Conservation (phyloP, 2,797 vertebrate species). For the Argya squamiceps region DNA sequence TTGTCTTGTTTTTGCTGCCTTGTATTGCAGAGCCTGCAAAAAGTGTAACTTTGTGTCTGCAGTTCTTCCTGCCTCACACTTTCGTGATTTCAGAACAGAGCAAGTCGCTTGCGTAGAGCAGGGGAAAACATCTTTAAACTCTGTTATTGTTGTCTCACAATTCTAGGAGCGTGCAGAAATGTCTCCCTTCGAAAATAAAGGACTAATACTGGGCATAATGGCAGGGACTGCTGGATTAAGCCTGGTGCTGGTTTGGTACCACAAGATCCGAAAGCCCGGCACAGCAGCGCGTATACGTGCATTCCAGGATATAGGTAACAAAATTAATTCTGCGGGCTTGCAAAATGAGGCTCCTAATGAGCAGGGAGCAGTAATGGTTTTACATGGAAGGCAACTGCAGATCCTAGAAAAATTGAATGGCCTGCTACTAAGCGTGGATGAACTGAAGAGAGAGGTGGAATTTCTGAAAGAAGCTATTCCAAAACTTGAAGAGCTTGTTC, state of each 20-base stretch:
- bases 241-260: constrained; percentile 83
- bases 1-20: background rate
- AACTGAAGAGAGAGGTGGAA: constrained; percentile 90
- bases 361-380: constrained; percentile 52
- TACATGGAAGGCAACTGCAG: constrained; percentile 83
- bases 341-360: constrained; percentile 31
- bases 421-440: constrained; percentile 86
- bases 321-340: background rate
- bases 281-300: background rate
- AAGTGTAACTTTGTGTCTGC: background rate
- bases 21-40: background rate
- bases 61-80: fast-evolving
- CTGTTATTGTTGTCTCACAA: background rate
- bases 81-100: background rate
- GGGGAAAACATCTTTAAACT: background rate
- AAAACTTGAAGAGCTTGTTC: constrained; percentile 85
- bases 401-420: constrained; percentile 88
- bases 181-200: constrained; percentile 84
- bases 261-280: constrained; percentile 38
- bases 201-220: constrained; percentile 85
- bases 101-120: background rate
- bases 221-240: constrained; percentile 89
- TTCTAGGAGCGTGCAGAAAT: constrained; percentile 80
- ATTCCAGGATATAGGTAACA: background rate
- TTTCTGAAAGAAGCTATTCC: constrained; percentile 87